Evolutionary conservation across 2,113 vertebrate species (phyloP).

Genomic region (Riparia riparia): DNA sequence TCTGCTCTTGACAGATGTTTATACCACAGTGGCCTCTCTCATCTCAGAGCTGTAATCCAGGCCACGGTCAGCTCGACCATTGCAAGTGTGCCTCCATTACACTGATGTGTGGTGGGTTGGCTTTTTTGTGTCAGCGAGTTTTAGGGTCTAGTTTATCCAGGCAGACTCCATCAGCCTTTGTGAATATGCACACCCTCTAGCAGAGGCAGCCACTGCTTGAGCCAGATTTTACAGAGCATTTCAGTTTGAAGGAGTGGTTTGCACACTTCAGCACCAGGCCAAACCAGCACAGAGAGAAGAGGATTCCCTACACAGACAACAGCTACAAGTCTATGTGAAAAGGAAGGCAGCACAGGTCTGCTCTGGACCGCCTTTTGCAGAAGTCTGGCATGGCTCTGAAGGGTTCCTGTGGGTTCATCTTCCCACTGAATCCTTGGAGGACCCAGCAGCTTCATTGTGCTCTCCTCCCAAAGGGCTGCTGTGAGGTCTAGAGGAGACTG

Average conservation of each 20-base stretch:
- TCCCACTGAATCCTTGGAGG: neutral
- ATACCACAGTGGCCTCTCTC: neutral
- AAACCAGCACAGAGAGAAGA: neutral
- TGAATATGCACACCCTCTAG: neutral
- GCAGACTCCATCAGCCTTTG: neutral
- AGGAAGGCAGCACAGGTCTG: neutral
- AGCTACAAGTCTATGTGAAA: neutral
- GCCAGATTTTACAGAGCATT: neutral
- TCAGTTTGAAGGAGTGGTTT: neutral
- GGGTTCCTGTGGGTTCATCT: neutral
- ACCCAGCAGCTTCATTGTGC: neutral
- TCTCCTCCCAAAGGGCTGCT: neutral
- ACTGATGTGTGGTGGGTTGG: neutral
- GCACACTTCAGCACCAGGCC: neutral
- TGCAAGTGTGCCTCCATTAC: neutral
- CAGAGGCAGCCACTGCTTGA: neutral
- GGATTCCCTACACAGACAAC: neutral
- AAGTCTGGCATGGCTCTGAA: neutral
- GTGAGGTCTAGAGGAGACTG: neutral
- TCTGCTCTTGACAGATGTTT: constrained; percentile 40
- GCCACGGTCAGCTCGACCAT: neutral
- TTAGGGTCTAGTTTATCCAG: neutral
- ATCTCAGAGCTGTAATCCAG: neutral
- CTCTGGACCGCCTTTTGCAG: neutral
- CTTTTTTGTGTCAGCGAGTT: neutral